Base-by-base conservation (phyloP, 2,888 invertebrate genomes). In the Tenthredo mesomela region DNA sequence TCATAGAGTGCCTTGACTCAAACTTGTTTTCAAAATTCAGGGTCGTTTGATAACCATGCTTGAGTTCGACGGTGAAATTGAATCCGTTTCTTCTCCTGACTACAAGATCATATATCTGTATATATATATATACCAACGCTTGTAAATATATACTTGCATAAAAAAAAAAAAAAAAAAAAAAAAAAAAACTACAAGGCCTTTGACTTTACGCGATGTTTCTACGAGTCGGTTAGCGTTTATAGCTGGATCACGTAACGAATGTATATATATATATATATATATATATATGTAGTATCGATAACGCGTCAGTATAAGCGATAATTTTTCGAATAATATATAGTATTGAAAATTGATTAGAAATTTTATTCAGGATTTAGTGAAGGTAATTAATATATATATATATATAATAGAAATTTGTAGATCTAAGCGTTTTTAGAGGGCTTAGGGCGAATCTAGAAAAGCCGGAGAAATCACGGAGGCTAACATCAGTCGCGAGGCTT, bases 401-500 rank as follows among this genome's bases (percentile, higher is more conserved):
- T 25, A 61, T 10, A 12, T 5, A 12, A 61, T 25, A 12, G 0
- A 25, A 61, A 25, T 21, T 61, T 12, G 0, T 18, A 33, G 18
- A 67, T 67, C 67, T 33, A 33, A 33, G 6, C 15, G 40, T 40
- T 21, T 71, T 40, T 0, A 9, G 18, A 15, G 29, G 50, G 15
- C 50, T 33, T 33, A 77, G 61, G 61, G 37, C 37, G 37, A 61
- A 37, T 61, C 33, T 50, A 58, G 21, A 61, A 21, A 61, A 80
- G 15, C 80, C 61, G 58, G 12, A 58, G 80, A 80, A 29, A 80
- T 61, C 21, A 80, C 29, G 54, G n/a, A 54, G 78, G n/a, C 58
- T 50, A 29, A 33, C 54, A 40, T 61, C 47, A 82, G 82, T 82
- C 82, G 33, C 83, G 85, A 54, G 75, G 84, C 78, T 84, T 84